phyloP scores from a whole-genome alignment of 2,888 invertebrate genomes.

The Hypomecis punctinalis region DNA sequence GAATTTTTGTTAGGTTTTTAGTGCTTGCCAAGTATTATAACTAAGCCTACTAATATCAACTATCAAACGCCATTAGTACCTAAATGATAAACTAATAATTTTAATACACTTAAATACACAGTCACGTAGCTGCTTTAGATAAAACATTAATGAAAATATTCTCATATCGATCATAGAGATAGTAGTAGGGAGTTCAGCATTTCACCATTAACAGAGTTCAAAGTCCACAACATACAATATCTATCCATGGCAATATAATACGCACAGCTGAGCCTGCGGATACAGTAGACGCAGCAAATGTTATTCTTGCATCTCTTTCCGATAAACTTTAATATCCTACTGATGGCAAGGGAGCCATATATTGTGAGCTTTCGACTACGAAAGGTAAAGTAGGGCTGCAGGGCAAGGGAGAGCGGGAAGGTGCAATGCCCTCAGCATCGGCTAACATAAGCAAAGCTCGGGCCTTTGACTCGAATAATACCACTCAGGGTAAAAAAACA shows the following conservation, averaged over 20 bases:
- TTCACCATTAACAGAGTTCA: conserved; percentile 79
- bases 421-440: conserved; percentile 81
- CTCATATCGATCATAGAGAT: conserved; percentile 67
- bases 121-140: conserved; percentile 50
- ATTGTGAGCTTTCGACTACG: conserved; percentile 68
- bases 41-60: too few species aligned
- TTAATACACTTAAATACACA: conserved; percentile 36
- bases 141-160: conserved; percentile 50
- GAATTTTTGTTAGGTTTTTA: too few species aligned
- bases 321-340: conserved; percentile 59
- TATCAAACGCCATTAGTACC: too few species aligned
- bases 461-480: conserved; percentile 77
- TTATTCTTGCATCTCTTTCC: conserved; percentile 78
- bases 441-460: conserved; percentile 73
- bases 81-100: conserved; percentile 38
- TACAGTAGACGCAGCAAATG: conserved; percentile 66
- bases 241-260: conserved; percentile 69
- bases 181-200: conserved; percentile 65
- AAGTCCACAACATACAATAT: conserved; percentile 78
- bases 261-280: conserved; percentile 75
- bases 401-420: conserved; percentile 82
- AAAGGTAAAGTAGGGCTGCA: conserved; percentile 82
- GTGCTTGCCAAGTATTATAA: too few species aligned
- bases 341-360: conserved; percentile 67
- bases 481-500: conserved; percentile 73